Evolutionary conservation across 2,797 vertebrate genomes (phyloP).

Genomic region (Crenuchus spilurus): DNA sequence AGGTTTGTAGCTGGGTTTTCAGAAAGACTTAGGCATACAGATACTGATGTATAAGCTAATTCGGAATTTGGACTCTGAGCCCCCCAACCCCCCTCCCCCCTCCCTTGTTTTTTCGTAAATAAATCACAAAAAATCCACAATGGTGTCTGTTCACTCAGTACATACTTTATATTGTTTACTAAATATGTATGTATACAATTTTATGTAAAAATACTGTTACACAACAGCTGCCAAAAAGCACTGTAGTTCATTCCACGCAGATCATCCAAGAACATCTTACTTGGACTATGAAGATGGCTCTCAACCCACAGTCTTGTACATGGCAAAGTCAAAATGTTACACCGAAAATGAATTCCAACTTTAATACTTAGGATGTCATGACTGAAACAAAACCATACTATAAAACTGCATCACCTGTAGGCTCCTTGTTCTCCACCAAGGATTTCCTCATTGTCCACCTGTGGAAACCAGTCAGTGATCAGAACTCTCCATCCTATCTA

Average conservation of each 20-base stretch:
- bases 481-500: no score
- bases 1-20: slow-evolving; percentile 51
- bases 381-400: no score
- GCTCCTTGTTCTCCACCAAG: no score
- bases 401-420: no score
- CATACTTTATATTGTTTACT: background rate
- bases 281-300: background rate
- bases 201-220: no score
- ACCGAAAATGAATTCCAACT: no score
- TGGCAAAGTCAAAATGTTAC: background rate
- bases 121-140: slow-evolving; percentile 80
- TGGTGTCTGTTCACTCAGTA: slow-evolving; percentile 39
- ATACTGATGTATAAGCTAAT: slow-evolving; percentile 91
- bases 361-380: no score
- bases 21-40: slow-evolving; percentile 78
- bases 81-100: no score
- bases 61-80: slow-evolving; percentile 86
- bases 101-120: slow-evolving; percentile 90
- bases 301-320: background rate
- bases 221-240: background rate
- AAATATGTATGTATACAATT: no score
- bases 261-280: background rate
- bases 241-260: background rate
- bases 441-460: no score
- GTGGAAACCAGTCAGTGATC: no score